Base-by-base conservation (phyloP, 1,140 invertebrate species). In the Drosophila asahinai region DNA sequence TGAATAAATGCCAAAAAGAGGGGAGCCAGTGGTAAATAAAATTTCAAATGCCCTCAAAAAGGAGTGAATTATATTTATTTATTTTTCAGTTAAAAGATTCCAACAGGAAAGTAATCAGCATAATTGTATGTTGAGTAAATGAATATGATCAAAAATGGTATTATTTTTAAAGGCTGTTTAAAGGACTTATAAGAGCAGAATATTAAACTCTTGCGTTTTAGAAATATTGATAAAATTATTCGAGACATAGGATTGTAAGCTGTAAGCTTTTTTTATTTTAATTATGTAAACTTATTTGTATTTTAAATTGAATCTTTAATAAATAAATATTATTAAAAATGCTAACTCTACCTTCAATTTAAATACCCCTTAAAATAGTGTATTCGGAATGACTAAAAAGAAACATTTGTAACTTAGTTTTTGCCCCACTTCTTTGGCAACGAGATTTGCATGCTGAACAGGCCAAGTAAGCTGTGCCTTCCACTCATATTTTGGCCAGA, bases 401-500 rank as follows among this genome's bases (percentile, higher is more conserved):
- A 78, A 74, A 60, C 68, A 82, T 83, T 82, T 83, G 72, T 72
- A 61, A 68, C 59, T 77, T 64, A 43, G 57, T 77, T 68, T 77
- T 64, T 80, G 81, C 54, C 83, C 77, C 60, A 84, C 49, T 84
- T 84, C 64, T 77, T 60, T 54, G 38, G 52, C 42, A 51, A 83
- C 76, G 80, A 68, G 68, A 66, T 68, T 51, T 62, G 80, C 63
- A 82, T 83, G 57, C 75, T 62, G 63, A 82, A 36, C 52, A 74
- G 80, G 43, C 57, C 30, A 42, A 27, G 27, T 42, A 22, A 77
- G 57, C 62, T 38, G n/a, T 36, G 54, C 36, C 59, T 48, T 64
- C 75, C 74, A 67, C 74, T 73, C 74, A 83, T 78, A 79, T 61
- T 83, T 83, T 68, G 62, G 55, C 79, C 58, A 81, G 59, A 81